phyloP scores from a whole-genome alignment of 2,888 invertebrate genomes.

The Papilio protenor region DNA sequence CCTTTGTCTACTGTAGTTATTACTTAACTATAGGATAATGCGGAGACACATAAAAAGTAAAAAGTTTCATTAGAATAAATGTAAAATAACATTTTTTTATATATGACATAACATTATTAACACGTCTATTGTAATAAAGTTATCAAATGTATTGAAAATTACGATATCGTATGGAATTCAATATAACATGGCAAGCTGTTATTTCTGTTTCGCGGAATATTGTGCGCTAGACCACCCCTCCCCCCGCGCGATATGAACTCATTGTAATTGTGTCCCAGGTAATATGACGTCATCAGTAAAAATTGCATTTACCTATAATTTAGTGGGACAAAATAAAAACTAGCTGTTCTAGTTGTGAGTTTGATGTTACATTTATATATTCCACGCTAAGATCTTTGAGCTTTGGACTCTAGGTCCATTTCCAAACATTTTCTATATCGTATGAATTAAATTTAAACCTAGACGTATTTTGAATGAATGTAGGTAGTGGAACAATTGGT shows the following conservation, averaged over 20 bases:
- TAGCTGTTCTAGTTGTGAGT: neutral
- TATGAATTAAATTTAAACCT: too few species aligned
- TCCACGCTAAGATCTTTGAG: neutral
- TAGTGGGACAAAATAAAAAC: neutral
- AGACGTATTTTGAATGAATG: neutral
- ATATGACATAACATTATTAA: neutral
- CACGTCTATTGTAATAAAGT: neutral
- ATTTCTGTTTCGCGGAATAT: conserved; percentile 35
- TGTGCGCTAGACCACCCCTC: conserved; percentile 16
- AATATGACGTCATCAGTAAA: conserved; percentile 24
- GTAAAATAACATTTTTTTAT: too few species aligned
- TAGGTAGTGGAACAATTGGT: conserved; percentile 37
- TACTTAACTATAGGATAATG: too few species aligned
- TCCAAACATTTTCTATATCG: too few species aligned
- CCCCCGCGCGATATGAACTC: neutral
- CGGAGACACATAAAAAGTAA: too few species aligned
- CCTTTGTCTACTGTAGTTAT: too few species aligned
- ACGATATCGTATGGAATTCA: conserved; percentile 6
- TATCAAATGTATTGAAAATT: neutral
- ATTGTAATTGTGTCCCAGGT: conserved; percentile 10
- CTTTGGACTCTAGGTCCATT: neutral
- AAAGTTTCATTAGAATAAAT: too few species aligned
- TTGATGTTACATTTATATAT: neutral
- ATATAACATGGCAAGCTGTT: conserved; percentile 10
- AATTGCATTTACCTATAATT: conserved; percentile 1